Base-by-base conservation (phyloP, 2,113 vertebrate genomes). In the Colius striatus region DNA sequence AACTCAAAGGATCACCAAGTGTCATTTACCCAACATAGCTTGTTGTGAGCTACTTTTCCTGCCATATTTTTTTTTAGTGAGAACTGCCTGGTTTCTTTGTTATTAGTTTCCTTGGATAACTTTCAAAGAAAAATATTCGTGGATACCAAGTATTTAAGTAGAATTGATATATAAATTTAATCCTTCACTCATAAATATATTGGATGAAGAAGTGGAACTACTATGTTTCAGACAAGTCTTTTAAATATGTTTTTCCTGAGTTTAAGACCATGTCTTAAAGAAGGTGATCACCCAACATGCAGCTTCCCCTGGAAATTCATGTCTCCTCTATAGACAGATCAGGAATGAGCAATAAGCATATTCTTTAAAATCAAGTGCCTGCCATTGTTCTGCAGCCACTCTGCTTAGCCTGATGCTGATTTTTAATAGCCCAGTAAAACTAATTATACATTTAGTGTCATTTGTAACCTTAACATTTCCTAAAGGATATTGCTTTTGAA, bases 401-500 rank as follows among this genome's bases (percentile, higher is more conserved):
- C 34, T 48, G 38, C 41, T 70, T 43, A 62, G 77, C 54, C n/a
- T 54, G 47, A 3, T 67, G 23, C 62, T 45, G 15, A 54, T 62
- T 43, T 68, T 87, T 75, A 25, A 29, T 21, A 75, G 43, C 19
- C 84, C 70, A 58, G 41, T 30, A n/a, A 48, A 86, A 68, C 83
- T 87, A 62, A 93, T 94, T 72, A 84, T 53, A 38, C 30, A 23
- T 88, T 81, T 78, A 6, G 29, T 84, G 73, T 43, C 34, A 47
- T 72, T 90, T 76, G 43, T 71, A 75, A 78, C 62, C 50, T 58
- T 55, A 91, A 20, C 45, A 21, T 84, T 90, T 70, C 84, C 81
- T 66, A 75, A 76, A 72, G 79, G 70, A 60, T 83, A 26, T 60
- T 94, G 76, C 84, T 94, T 93, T 90, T 34, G 51, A 72, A 83